Evolutionary conservation across 2,113 vertebrate genomes (phyloP), one percentile per base, ranked within the genome.

Genomic region (Apodemus speciosus): DNA sequence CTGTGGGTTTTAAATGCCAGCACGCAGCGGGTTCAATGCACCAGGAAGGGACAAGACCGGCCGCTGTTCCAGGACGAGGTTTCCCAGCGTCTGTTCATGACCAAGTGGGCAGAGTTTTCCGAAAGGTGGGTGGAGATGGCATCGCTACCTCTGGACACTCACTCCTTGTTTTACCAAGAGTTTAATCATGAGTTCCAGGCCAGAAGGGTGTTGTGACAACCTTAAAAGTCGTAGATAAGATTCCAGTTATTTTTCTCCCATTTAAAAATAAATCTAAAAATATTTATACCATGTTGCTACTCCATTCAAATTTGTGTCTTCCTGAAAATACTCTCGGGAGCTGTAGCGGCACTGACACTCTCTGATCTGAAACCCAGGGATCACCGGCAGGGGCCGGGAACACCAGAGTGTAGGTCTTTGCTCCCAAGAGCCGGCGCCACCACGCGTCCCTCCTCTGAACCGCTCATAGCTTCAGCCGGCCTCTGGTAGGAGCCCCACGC

Each of bases 361-460:
- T 58, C 38, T 7, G 75, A 15, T 58, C 38, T 7, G 75, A 15
- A 43, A 25, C 71, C 53, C 85, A 2, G 92, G 58, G 53, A 40
- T 25, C 35, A 16, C 46, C 60, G 0, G 0, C 27, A 4, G 1
- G 6, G 32, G 30, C 30, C 9, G 0, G 3, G 46, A 25, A 30
- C 64, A 4, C 30, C 20, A 1, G n/a, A 86, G 30, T 9, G 49
- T 30, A 25, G 23, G n/a, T 40, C 40, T 56, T 20, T 11, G 79
- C 11, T 56, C 4, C 10, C 3, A 2, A 10, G 4, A 3, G 1
- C 69, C 1, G 0, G n/a, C 2, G 38, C 77, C 38, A 3, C 62
- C 0, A 87, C 0, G 23, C 1, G 43, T 62, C 79, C 85, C 64
- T 27, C 25, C 84, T 53, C 23, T 10, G 11, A 7, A 6, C 49